Percentiles rank a stretch among this genome's conserved stretches.
Conservation (phyloP, 2,113 vertebrate species). For the Petromus typicus region DNA sequence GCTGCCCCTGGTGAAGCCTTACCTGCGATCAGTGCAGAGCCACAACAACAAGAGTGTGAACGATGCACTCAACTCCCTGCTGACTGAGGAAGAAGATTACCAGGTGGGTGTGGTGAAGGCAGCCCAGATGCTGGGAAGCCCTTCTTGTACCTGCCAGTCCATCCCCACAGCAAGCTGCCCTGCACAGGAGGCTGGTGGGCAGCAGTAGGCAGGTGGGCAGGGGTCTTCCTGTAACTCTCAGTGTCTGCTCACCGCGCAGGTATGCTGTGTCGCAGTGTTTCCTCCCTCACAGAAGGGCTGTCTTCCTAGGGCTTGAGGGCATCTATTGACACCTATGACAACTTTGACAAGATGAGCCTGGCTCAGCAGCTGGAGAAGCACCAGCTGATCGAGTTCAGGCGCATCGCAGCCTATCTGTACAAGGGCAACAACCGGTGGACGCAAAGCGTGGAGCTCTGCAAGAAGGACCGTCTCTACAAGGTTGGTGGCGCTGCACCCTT, state of each 20-base stretch:
- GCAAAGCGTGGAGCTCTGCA: conserved; percentile 96
- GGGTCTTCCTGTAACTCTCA: not conserved
- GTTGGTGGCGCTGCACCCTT: conserved; percentile 72
- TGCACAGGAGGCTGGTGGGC: not conserved
- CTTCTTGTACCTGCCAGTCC: not conserved
- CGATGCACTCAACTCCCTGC: conserved; percentile 93
- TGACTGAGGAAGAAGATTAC: conserved; percentile 95
- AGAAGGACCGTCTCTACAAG: conserved; percentile 95
- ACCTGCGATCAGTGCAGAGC: conserved; percentile 94
- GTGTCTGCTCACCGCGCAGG: not conserved
- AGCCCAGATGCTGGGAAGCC: not conserved
- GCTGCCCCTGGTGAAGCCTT: conserved; percentile 93
- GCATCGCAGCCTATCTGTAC: conserved; percentile 94
- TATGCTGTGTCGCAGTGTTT: not conserved
- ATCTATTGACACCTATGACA: conserved; percentile 94
- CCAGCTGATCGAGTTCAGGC: conserved; percentile 94
- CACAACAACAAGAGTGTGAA: conserved; percentile 96
- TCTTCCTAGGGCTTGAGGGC: conserved; percentile 91
- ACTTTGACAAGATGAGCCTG: conserved; percentile 93
- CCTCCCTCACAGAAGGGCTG: not conserved
- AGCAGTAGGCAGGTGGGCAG: not conserved
- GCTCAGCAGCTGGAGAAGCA: conserved; percentile 94
- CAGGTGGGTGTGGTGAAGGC: conserved; percentile 86
- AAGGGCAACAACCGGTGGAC: conserved; percentile 95
- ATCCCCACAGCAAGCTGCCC: not conserved